Evolutionary conservation across 2,797 vertebrate genomes (phyloP), one percentile per base, ranked within the genome.

Genomic region (Heteromormyrus szaboi): DNA sequence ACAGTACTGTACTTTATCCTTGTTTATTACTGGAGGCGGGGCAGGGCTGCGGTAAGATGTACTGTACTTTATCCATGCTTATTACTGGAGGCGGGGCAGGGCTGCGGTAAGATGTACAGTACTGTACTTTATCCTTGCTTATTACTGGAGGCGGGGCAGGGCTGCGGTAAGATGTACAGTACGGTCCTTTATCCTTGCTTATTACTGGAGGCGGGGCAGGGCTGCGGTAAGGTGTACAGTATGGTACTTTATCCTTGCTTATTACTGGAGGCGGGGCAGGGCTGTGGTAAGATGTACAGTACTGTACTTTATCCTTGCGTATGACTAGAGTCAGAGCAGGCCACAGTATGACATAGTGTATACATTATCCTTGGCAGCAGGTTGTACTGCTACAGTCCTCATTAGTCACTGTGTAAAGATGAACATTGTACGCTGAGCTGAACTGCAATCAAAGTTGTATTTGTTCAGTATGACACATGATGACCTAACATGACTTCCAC

Each of bases 41-140:
- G 33, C 33, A 96, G 96, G 91, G 95, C 96, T 48, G 93, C 88
- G 94, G 96, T 97, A 94, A 91, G 86, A 29, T 41, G 8, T 3
- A 46, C 12, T 0, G 65, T 33, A 46, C 72, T 56, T 2, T 0
- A 54, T 56, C 53, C 4, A n/a, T 1, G 87, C 91, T 33, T 33
- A 33, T 33, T 33, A 33, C 29, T 33, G 29, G 29, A 33, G 29
- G 29, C 29, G 29, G 29, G 29, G 29, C 33, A 96, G 96, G 91
- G 95, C 95, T 46, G 93, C 89, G 95, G 96, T 97, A 94, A 91
- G 87, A 14, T 41, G 7, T 1, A 46, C 1, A 0, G 62, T 29
- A 19, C 3, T 0, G 17, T 41, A 44, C 53, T 19, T 6, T 0
- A 5, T 56, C 17, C 17, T 56, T 1, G 95, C 93, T 33, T 96